Percentiles rank a stretch among this genome's conserved stretches.
Conservation (phyloP, 1,140 invertebrate species). For the Leptopilina clavipes region DNA sequence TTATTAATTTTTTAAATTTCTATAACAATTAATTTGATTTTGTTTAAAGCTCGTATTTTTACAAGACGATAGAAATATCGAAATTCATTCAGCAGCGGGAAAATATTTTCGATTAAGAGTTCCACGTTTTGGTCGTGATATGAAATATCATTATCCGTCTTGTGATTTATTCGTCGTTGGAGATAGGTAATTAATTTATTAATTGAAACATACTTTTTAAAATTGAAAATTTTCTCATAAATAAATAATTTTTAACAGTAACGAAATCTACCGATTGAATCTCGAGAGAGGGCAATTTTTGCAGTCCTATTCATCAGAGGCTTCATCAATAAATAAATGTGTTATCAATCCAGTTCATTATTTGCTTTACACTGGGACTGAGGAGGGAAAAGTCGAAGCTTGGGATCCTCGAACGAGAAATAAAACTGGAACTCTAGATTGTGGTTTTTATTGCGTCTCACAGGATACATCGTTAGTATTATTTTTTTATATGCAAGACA, state of each 20-base stretch:
- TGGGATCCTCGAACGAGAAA: slow-evolving; percentile 93
- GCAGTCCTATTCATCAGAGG: slow-evolving; percentile 85
- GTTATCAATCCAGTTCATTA: slow-evolving; percentile 93
- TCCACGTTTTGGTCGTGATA: slow-evolving; percentile 95
- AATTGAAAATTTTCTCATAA: slow-evolving; percentile 73
- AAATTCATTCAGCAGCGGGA: slow-evolving; percentile 95
- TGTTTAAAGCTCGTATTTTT: slow-evolving; percentile 83
- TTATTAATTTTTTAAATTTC: slow-evolving; percentile 30
- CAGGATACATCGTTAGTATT: slow-evolving; percentile 77
- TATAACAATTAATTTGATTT: slow-evolving; percentile 40
- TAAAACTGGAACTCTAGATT: slow-evolving; percentile 89
- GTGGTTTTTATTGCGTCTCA: slow-evolving; percentile 83
- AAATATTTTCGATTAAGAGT: slow-evolving; percentile 93
- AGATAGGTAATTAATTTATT: slow-evolving; percentile 76
- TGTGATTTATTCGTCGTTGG: slow-evolving; percentile 96
- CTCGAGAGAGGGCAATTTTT: slow-evolving; percentile 96
- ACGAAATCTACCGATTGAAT: slow-evolving; percentile 96
- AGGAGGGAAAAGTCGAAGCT: slow-evolving; percentile 94
- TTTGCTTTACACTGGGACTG: slow-evolving; percentile 90
- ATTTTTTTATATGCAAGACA: slow-evolving; percentile 13
- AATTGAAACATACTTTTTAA: neutral
- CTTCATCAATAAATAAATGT: slow-evolving; percentile 88
- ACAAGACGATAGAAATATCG: slow-evolving; percentile 91
- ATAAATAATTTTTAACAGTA: slow-evolving; percentile 72
- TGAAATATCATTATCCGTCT: slow-evolving; percentile 91